phyloP scores from a whole-genome alignment of 2,888 invertebrate genomes.

The Meta bourneti region DNA sequence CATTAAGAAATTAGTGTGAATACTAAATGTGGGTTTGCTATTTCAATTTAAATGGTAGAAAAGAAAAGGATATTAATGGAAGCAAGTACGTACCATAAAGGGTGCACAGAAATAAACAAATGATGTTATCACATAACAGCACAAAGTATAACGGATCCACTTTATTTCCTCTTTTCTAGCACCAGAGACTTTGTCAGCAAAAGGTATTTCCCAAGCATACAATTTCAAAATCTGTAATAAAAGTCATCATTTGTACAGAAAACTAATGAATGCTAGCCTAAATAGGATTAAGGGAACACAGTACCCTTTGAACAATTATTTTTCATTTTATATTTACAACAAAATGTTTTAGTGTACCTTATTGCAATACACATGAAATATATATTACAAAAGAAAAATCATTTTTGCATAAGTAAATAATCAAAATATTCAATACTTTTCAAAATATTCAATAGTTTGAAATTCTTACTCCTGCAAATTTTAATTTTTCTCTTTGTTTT shows the following conservation, averaged over 20 bases:
- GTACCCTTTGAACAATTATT: too few relatives aligned
- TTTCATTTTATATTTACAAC: too few relatives aligned
- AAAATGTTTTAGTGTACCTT: too few relatives aligned
- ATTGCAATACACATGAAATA: too few relatives aligned
- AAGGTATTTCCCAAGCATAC: slow-evolving; percentile 71
- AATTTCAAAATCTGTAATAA: slow-evolving; percentile 65
- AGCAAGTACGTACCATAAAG: slow-evolving; percentile 43
- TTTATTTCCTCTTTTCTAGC: slow-evolving; percentile 62
- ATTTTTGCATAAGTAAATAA: background rate
- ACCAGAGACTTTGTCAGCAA: slow-evolving; percentile 46
- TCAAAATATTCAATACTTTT: background rate
- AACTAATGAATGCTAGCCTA: background rate
- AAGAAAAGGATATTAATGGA: background rate
- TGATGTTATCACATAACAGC: slow-evolving; percentile 32
- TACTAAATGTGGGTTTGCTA: background rate
- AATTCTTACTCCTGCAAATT: too few relatives aligned
- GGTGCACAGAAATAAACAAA: slow-evolving; percentile 58
- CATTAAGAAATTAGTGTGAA: background rate
- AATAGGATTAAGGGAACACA: background rate
- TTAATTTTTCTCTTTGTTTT: background rate
- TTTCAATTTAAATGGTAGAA: background rate
- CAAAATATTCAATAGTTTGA: background rate
- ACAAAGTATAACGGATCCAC: slow-evolving; percentile 32
- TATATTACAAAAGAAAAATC: background rate
- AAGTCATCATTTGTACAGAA: background rate